Base-by-base conservation (phyloP, 2,113 vertebrate species). In the Xyliphius kryptos region DNA sequence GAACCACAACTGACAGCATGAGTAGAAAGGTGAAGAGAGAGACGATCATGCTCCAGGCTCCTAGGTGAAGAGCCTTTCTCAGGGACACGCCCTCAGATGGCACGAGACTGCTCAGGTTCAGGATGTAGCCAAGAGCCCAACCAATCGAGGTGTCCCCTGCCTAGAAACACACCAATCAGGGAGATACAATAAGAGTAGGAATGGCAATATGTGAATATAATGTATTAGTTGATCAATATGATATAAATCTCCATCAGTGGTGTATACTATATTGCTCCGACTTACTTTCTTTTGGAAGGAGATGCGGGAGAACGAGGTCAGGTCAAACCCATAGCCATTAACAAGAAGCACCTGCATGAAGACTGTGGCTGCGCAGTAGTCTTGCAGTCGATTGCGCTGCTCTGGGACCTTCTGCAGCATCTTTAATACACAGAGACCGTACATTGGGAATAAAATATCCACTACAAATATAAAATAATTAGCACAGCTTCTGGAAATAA, bases 91-190 rank as follows among this genome's bases (percentile, higher is more conserved):
- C 66, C 71, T 92, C 83, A 0, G 81, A 82, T 0, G 92, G 93
- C 73, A 97, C 71, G 77, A 88, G 72, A 68, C 85, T 89, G 68
- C 91, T 97, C 66, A 93, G 74, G 71, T 81, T 91, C 47, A 98
- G 86, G 92, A 97, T 92, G 83, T 94, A 97, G 41, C 95, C 95
- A 70, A 98, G 84, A 0, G 92, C 89, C 95, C 95, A 98, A 52
- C 93, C 92, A 0, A 94, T 59, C 0, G 89, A 87, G 0, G 86
- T 52, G 0, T 83, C 88, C 0, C 83, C 85, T 0, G 63, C 91
- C 95, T 98, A 83, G 0, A 0, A 53, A 59, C 41, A 16, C 14
- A 46, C 46, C n/a, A n/a, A n/a, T n/a, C n/a, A n/a, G n/a, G n/a
- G n/a, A n/a, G n/a, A n/a, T n/a, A n/a, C n/a, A n/a, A n/a, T n/a